Evolutionary conservation across 2,888 invertebrate species (phyloP).

Genomic region (Acanthosoma haemorrhoidale): DNA sequence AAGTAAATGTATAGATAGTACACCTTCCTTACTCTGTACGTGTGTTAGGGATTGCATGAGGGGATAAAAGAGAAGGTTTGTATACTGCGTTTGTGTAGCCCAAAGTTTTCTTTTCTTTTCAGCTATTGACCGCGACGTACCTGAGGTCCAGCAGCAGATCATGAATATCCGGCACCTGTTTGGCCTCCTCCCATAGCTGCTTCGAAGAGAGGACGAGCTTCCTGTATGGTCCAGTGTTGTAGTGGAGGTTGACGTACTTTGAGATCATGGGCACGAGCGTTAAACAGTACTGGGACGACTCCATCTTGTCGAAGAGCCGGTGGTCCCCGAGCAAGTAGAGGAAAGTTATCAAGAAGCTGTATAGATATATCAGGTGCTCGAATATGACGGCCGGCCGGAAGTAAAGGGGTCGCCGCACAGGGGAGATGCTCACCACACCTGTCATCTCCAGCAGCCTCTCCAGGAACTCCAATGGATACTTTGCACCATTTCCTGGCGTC

Average conservation of each 20-base stretch:
- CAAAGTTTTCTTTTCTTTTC: too few species aligned
- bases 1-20: too few species aligned
- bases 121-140: too few species aligned
- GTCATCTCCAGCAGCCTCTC: neutral
- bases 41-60: too few species aligned
- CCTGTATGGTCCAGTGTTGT: slow-evolving; percentile 9
- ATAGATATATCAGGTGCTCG: neutral
- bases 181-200: neutral
- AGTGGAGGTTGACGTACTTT: slow-evolving; percentile 14
- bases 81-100: too few species aligned
- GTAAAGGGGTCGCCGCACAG: neutral
- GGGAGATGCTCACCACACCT: neutral
- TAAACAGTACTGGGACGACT: slow-evolving; percentile 8
- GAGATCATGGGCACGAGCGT: neutral
- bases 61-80: too few species aligned
- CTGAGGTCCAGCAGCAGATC: neutral
- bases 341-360: neutral
- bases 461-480: neutral
- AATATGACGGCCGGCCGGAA: neutral
- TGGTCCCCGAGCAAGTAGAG: neutral
- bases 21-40: too few species aligned
- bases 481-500: neutral
- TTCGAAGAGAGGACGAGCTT: neutral
- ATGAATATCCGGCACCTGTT: neutral
- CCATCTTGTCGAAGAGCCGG: slow-evolving; percentile 13